phyloP scores from a whole-genome alignment of 2,797 vertebrate genomes.

The Adelosebastes latens region DNA sequence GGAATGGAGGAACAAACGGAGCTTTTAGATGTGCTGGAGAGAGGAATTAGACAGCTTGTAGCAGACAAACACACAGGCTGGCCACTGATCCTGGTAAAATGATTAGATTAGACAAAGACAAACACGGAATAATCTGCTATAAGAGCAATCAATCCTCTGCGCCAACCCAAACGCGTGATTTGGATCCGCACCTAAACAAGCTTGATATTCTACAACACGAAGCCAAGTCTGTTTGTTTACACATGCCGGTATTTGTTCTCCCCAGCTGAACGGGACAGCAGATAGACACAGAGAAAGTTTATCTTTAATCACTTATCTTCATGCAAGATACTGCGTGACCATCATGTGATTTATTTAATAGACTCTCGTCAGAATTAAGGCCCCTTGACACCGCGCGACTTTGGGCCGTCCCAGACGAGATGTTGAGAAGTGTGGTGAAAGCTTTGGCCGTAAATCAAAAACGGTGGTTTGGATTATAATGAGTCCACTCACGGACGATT shows the following conservation, averaged over 20 bases:
- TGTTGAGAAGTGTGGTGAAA: not conserved
- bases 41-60: slow-evolving; percentile 78
- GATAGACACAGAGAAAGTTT: slow-evolving; percentile 58
- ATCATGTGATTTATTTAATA: slow-evolving; percentile 34
- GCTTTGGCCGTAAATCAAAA: not conserved
- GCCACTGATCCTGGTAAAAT: slow-evolving; percentile 78
- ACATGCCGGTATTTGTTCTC: slow-evolving; percentile 66
- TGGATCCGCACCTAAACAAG: slow-evolving; percentile 74
- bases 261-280: slow-evolving; percentile 47
- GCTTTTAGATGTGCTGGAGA: slow-evolving; percentile 60
- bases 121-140: slow-evolving; percentile 78
- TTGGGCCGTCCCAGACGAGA: not conserved
- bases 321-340: slow-evolving; percentile 37
- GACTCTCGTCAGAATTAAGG: not conserved
- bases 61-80: slow-evolving; percentile 78
- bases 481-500: not conserved
- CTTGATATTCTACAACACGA: slow-evolving; percentile 56
- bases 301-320: slow-evolving; percentile 58
- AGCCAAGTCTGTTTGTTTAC: slow-evolving; percentile 75
- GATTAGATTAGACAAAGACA: slow-evolving; percentile 82
- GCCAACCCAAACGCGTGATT: slow-evolving; percentile 71
- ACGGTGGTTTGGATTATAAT: not conserved
- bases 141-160: slow-evolving; percentile 75
- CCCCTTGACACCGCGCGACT: not conserved
- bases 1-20: slow-evolving; percentile 57